Percentiles rank a stretch among this genome's conserved stretches.
These are phyloP conservation scores for Patella vulgata DNA, from an alignment of 1,140 invertebrate species.

Conservation along the genomic window DNA sequence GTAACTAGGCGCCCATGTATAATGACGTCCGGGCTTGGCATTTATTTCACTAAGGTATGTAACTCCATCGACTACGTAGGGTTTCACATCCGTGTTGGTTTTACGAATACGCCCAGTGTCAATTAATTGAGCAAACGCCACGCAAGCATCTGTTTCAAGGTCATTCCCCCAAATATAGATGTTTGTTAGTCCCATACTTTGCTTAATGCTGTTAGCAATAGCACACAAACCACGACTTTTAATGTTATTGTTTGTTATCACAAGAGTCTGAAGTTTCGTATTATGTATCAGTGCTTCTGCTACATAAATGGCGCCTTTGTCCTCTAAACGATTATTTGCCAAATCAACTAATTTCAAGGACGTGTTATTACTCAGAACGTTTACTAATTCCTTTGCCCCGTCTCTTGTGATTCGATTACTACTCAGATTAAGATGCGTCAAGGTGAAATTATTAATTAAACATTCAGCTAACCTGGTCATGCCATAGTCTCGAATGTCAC, in stretches of 20 bases:
- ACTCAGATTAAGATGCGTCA: slow-evolving; percentile 62
- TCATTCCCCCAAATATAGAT: slow-evolving; percentile 67
- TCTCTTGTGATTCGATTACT: slow-evolving; percentile 67
- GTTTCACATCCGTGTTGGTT: slow-evolving; percentile 58
- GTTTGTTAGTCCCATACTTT: slow-evolving; percentile 52
- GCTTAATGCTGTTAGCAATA: slow-evolving; percentile 58
- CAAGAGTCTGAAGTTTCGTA: slow-evolving; percentile 58
- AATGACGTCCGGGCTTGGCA: slow-evolving; percentile 53
- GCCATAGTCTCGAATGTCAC: slow-evolving; percentile 63
- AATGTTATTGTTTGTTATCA: slow-evolving; percentile 63
- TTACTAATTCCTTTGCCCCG: slow-evolving; percentile 59
- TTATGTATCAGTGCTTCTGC: slow-evolving; percentile 62
- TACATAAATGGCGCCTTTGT: slow-evolving; percentile 62
- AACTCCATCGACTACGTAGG: slow-evolving; percentile 63
- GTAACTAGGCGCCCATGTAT: slow-evolving; percentile 63
- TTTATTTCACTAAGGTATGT: slow-evolving; percentile 58
- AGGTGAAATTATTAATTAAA: slow-evolving; percentile 55
- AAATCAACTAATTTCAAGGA: slow-evolving; percentile 59
- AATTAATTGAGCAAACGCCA: slow-evolving; percentile 62
- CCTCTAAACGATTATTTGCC: slow-evolving; percentile 62
- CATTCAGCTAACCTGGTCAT: slow-evolving; percentile 57
- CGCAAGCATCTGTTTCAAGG: slow-evolving; percentile 59
- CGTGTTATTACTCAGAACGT: slow-evolving; percentile 60
- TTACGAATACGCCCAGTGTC: slow-evolving; percentile 51
- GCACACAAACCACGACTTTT: slow-evolving; percentile 60